Percentiles rank a stretch among this genome's conserved stretches.
phyloP scores from a whole-genome alignment of 2,888 invertebrate species.

The Smittia aterrima region DNA sequence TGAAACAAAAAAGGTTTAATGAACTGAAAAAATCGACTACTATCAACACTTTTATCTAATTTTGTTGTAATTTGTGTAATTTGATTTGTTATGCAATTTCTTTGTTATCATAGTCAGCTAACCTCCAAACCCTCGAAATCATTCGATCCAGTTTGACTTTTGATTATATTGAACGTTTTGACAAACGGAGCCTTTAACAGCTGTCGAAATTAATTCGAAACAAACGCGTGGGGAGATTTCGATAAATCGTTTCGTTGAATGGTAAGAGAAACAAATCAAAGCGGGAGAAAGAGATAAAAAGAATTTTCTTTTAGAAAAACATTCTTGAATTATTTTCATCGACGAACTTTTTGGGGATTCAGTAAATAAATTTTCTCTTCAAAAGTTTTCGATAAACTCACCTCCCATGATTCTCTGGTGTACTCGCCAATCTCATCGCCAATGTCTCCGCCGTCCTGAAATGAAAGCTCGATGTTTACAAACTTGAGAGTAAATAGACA shows the following conservation, averaged over 20 bases:
- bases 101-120: constrained; percentile 48
- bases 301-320: constrained; percentile 21
- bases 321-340: neutral
- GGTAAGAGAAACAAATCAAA: constrained; percentile 41
- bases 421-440: constrained; percentile 78
- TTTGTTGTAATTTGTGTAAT: neutral
- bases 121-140: constrained; percentile 61
- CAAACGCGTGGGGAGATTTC: neutral
- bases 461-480: neutral
- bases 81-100: constrained; percentile 26
- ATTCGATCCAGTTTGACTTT: constrained; percentile 80
- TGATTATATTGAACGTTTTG: constrained; percentile 94
- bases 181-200: constrained; percentile 95
- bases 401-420: constrained; percentile 92
- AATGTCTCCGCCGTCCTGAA: constrained; percentile 61
- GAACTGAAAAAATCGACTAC: neutral
- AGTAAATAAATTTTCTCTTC: neutral
- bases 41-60: constrained; percentile 5
- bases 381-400: constrained; percentile 56
- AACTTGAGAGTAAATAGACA: neutral
- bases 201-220: constrained; percentile 56
- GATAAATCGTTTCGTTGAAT: constrained; percentile 9
- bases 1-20: neutral
- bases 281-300: constrained; percentile 32
- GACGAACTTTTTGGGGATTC: neutral